These are phyloP conservation scores for Hypanus sabinus DNA, from an alignment of 2,113 vertebrate species.

Conservation along the genomic window DNA sequence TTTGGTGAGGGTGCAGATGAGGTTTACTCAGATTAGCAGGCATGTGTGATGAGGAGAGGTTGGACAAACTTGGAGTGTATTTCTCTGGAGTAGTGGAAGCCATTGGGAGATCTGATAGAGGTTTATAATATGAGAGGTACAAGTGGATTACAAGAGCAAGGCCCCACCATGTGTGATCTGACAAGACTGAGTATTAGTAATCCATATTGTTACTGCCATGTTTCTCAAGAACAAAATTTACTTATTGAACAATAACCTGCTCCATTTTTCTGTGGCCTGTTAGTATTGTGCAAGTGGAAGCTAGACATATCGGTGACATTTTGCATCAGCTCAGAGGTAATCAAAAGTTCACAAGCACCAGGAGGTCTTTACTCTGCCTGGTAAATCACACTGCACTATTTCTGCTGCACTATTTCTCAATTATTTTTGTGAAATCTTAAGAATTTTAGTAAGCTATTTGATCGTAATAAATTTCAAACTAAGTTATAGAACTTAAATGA, in stretches of 20 bases:
- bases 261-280: background rate
- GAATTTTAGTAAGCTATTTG: background rate
- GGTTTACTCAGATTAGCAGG: too few relatives aligned
- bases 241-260: background rate
- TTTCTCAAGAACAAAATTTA: background rate
- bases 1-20: too few relatives aligned
- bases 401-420: background rate
- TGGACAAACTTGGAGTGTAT: too few relatives aligned
- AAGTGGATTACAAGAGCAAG: background rate
- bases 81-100: too few relatives aligned
- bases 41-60: too few relatives aligned
- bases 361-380: background rate
- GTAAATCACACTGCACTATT: background rate
- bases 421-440: background rate
- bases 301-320: background rate
- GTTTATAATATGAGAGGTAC: too few relatives aligned
- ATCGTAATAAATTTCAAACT: background rate
- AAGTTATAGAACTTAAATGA: too few relatives aligned
- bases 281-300: background rate
- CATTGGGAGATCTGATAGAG: too few relatives aligned
- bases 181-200: too few relatives aligned
- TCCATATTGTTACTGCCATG: background rate
- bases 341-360: background rate
- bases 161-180: too few relatives aligned
- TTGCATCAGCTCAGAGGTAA: background rate